Percentiles rank a stretch among this genome's conserved stretches.
These are phyloP conservation scores for Sclerurus mexicanus DNA, from an alignment of 2,113 vertebrate genomes.

Conservation along the genomic window DNA sequence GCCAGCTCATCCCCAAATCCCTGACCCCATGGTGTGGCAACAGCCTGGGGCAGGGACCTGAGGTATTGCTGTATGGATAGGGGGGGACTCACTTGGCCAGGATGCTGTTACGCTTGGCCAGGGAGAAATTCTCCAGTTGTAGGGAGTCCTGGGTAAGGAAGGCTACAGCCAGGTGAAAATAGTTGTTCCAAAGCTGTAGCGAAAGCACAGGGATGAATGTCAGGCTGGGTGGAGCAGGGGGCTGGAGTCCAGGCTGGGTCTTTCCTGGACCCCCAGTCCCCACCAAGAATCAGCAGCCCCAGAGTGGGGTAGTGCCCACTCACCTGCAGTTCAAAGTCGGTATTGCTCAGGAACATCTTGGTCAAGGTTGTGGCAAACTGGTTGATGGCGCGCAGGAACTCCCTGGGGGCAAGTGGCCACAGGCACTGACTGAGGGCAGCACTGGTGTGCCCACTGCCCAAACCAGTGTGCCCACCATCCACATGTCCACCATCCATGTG, in stretches of 20 bases:
- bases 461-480: not conserved
- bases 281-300: not conserved
- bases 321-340: constrained; percentile 66
- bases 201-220: not conserved
- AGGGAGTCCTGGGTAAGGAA: constrained; percentile 69
- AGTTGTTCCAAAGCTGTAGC: constrained; percentile 60
- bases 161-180: constrained; percentile 66
- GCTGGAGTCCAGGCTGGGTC: not conserved
- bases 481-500: not conserved
- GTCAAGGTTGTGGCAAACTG: constrained; percentile 37
- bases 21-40: fast-evolving
- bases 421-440: not conserved
- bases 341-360: constrained; percentile 31
- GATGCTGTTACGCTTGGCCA: constrained; percentile 38
- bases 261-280: fast-evolving
- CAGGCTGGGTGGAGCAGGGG: not conserved
- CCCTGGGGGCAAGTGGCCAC: not conserved
- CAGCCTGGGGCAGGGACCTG: not conserved
- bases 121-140: constrained; percentile 69
- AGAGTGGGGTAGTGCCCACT: fast-evolving
- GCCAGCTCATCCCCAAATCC: not conserved
- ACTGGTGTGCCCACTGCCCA: not conserved
- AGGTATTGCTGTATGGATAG: fast-evolving
- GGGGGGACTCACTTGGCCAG: constrained; percentile 40
- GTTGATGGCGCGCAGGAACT: constrained; percentile 59